These are phyloP conservation scores for Ianthella basta DNA, from an alignment of 37 sponge, comb jelly and placozoan genomes.

Conservation along the genomic window DNA sequence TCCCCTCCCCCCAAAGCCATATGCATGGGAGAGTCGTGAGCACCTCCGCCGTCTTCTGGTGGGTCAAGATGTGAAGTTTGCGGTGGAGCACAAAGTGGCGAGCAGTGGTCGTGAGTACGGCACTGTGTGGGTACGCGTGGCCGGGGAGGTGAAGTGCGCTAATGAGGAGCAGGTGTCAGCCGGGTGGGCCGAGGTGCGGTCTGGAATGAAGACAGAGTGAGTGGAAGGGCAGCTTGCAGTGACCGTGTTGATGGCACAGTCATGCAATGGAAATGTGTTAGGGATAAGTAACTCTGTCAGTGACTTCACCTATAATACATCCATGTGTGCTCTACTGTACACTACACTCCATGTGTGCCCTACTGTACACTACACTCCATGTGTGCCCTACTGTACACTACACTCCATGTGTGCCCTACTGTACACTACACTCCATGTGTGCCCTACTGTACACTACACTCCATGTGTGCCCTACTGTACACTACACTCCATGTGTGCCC, in stretches of 20 bases:
- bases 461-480: too few relatives aligned
- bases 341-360: too few relatives aligned
- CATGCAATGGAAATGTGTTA: too few relatives aligned
- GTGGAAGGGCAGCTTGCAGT: conserved; percentile 21
- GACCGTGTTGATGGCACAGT: neutral
- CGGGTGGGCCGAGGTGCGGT: conserved; percentile 72
- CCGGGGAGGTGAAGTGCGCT: conserved; percentile 44
- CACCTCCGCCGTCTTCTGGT: conserved; percentile 81
- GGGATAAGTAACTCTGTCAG: too few relatives aligned
- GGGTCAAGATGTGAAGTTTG: conserved; percentile 89
- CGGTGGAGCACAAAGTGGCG: conserved; percentile 72
- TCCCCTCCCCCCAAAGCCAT: conserved; percentile 72
- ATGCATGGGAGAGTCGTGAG: conserved; percentile 92
- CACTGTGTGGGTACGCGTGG: conserved; percentile 39
- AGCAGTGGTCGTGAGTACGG: conserved; percentile 62
- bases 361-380: too few relatives aligned
- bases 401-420: too few relatives aligned
- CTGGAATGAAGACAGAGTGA: conserved; percentile 57
- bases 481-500: too few relatives aligned
- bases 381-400: too few relatives aligned
- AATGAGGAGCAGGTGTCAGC: conserved; percentile 61
- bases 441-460: too few relatives aligned
- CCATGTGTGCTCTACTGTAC: too few relatives aligned
- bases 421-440: too few relatives aligned
- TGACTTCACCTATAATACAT: too few relatives aligned